Percentiles rank a stretch among this genome's conserved stretches.
phyloP scores from a whole-genome alignment of 2,888 invertebrate species.

The Cephus pulcher region DNA sequence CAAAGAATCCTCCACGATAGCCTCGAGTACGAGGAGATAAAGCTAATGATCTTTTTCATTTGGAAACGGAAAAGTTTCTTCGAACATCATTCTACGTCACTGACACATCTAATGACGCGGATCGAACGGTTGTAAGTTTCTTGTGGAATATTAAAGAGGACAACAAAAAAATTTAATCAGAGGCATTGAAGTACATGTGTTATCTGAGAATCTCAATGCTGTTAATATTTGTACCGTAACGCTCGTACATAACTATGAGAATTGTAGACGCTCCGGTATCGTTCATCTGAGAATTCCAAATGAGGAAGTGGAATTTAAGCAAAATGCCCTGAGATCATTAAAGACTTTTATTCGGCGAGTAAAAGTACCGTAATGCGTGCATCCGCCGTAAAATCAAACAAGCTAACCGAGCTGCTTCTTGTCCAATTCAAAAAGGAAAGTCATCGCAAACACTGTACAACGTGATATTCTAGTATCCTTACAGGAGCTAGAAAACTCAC shows the following conservation, averaged over 20 bases:
- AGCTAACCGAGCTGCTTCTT: neutral
- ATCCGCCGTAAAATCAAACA: conserved; percentile 6
- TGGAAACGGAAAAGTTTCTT: neutral
- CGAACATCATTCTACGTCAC: neutral
- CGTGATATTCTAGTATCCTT: neutral
- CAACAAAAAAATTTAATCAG: neutral
- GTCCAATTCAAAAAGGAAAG: conserved; percentile 9
- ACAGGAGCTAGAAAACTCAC: conserved; percentile 4
- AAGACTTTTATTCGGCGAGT: neutral
- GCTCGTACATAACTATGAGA: neutral
- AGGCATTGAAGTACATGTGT: neutral
- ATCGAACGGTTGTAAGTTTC: neutral
- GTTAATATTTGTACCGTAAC: neutral
- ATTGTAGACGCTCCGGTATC: neutral
- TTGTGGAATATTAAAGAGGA: neutral
- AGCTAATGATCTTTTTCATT: neutral
- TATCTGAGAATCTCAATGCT: neutral
- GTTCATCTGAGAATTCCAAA: neutral
- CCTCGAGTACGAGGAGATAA: neutral
- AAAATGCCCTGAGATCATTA: neutral
- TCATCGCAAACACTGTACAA: neutral
- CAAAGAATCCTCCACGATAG: neutral
- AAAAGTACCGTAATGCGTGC: conserved; percentile 4
- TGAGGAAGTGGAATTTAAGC: neutral
- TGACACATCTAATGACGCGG: neutral